Percentiles rank a stretch among this genome's conserved stretches.
Conservation (phyloP, 2,113 vertebrate species). For the Calcarius ornatus region DNA sequence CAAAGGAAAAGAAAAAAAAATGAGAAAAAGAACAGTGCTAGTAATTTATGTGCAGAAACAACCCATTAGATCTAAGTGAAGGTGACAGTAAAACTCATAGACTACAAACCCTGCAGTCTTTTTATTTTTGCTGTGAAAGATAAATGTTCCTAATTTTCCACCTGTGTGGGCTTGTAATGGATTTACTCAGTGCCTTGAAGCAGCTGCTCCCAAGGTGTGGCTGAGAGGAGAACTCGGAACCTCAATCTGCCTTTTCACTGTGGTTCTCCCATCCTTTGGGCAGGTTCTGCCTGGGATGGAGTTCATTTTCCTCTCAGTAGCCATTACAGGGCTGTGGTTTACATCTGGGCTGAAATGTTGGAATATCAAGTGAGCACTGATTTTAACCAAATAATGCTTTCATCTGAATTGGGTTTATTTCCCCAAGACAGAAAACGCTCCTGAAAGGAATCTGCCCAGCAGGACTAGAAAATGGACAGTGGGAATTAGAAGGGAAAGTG, state of each 20-base stretch:
- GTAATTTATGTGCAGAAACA: not conserved
- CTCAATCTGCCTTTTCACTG: not conserved
- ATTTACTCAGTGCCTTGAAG: not conserved
- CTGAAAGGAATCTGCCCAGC: not conserved
- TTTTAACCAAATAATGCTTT: not conserved
- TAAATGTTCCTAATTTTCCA: not conserved
- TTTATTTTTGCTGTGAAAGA: not conserved
- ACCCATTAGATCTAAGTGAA: not conserved
- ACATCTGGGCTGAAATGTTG: not conserved
- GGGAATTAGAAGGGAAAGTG: not conserved
- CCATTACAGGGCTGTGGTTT: not conserved
- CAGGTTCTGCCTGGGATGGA: not conserved
- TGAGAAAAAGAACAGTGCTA: accelerated
- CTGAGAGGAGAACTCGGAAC: not conserved
- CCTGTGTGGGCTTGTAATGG: not conserved
- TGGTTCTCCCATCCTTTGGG: not conserved
- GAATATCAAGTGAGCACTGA: not conserved
- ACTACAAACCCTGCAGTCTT: not conserved
- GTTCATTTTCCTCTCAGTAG: not conserved
- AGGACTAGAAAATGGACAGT: not conserved
- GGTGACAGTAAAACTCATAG: not conserved
- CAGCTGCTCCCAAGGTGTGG: not conserved
- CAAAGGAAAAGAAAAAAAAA: not conserved
- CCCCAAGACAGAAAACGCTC: not conserved
- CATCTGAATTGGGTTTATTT: not conserved